Base-by-base conservation (phyloP, 2,113 vertebrate species). In the Ondatra zibethicus region DNA sequence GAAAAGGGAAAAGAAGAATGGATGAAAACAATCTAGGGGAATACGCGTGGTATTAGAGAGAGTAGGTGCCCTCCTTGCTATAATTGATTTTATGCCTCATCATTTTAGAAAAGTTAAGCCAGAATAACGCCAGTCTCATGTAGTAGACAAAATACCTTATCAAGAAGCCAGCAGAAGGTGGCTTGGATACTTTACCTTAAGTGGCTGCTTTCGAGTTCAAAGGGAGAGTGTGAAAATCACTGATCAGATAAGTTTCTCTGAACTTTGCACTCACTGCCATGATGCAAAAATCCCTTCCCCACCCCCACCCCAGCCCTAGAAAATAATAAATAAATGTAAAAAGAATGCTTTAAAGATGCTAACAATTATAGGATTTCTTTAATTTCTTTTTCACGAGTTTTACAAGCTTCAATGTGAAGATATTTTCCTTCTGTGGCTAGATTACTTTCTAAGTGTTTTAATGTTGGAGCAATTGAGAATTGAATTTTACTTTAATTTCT, bases 31-130 rank as follows among this genome's bases (percentile, higher is more conserved):
- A 42, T 9, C 1, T n/a, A 42, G 19, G 76, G 2, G 23, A 63
- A 66, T 36, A 68, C 5, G 13, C 52, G 7, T 2, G 36, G 2
- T 47, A 3, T 36, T 50, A 50, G 4, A 31, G 63, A 55, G 1
- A 72, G 55, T 0, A 89, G 25, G 5, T 80, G 92, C 89, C 96
- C 65, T 97, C 0, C 0, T 89, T 97, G 65, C 81, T 0, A 0
- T 0, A 0, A 90, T 81, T 97, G 72, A 82, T 98, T 94, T 81
- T 88, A 89, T 96, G 93, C 94, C 87, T 96, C 94, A 95, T 89
- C 84, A 96, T 94, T 87, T 97, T 63, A 97, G 94, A 84, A 89
- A 96, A 97, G 93, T 96, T 87, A 98, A 98, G 97, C 88, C 84
- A 84, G 63, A 14, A 63, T 68, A 95, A 94, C 21, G 80, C 11